Conservation (phyloP, 2,797 vertebrate species). For the Pipistrellus nathusii region DNA sequence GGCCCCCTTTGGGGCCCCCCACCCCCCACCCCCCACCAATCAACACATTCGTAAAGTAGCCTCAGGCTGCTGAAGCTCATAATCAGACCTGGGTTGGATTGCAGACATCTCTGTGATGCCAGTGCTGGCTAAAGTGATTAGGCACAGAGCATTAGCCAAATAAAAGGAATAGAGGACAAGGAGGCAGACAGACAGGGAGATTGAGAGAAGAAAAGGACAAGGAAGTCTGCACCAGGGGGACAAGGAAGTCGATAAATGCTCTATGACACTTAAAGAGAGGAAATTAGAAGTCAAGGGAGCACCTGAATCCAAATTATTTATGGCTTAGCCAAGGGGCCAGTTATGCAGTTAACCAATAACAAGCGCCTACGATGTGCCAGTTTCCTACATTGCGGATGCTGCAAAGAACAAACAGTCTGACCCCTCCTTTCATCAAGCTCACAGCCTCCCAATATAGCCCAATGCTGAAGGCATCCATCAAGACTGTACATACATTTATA, state of each 20-base stretch:
- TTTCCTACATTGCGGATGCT: too few species aligned
- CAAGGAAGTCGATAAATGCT: not conserved
- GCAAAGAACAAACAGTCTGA: not conserved
- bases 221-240: not conserved
- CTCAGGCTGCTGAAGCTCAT: conserved; percentile 77
- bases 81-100: conserved; percentile 82
- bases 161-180: conserved; percentile 44
- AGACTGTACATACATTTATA: not conserved
- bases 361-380: not conserved
- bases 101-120: conserved; percentile 79
- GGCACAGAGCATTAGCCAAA: conserved; percentile 74
- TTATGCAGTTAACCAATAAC: not conserved
- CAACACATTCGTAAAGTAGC: conserved; percentile 83
- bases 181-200: conserved; percentile 64
- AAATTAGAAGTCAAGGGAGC: conserved; percentile 25
- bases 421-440: not conserved
- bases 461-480: not conserved
- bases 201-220: conserved; percentile 14
- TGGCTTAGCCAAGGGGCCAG: not conserved
- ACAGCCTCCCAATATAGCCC: not conserved
- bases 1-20: conserved; percentile 66
- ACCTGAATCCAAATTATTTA: not conserved
- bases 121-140: conserved; percentile 81
- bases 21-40: conserved; percentile 79
- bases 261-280: not conserved